These are phyloP conservation scores for Conomelus anceps DNA, from an alignment of 2,888 invertebrate species.

Conservation along the genomic window DNA sequence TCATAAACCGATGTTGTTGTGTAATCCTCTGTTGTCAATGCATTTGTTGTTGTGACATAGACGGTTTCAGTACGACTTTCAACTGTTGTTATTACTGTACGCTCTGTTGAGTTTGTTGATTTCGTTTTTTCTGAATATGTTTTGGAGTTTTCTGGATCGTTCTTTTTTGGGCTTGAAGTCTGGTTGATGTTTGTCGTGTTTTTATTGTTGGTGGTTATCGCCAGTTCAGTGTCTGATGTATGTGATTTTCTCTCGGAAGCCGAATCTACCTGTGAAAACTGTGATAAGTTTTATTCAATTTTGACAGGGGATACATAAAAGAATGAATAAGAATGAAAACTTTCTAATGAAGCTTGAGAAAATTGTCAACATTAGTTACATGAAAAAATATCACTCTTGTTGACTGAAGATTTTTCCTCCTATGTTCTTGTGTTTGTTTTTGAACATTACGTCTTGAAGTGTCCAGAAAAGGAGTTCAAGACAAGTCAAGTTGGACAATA, in stretches of 20 bases:
- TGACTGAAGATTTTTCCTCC: too few species aligned
- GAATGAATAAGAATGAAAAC: too few species aligned
- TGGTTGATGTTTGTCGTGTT: not conserved
- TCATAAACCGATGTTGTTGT: constrained; percentile 3
- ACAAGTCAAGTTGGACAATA: too few species aligned
- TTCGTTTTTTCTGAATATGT: not conserved
- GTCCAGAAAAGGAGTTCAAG: too few species aligned
- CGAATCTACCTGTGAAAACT: not conserved
- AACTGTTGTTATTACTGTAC: not conserved
- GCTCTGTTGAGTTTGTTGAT: not conserved
- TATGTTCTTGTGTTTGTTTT: too few species aligned
- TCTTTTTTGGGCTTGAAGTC: not conserved
- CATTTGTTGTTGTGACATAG: not conserved
- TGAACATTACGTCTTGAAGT: too few species aligned
- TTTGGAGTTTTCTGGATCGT: not conserved
- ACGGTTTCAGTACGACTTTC: not conserved
- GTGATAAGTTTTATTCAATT: not conserved
- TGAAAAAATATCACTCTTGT: too few species aligned
- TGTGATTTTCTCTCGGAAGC: not conserved
- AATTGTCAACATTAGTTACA: too few species aligned
- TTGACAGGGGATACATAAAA: too few species aligned
- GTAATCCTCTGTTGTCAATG: not conserved
- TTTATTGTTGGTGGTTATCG: not conserved
- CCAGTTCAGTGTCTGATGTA: not conserved
- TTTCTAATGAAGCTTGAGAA: too few species aligned